Percentiles rank a stretch among this genome's conserved stretches.
Conservation (phyloP, 2,888 invertebrate species). For the Pammene aurita region DNA sequence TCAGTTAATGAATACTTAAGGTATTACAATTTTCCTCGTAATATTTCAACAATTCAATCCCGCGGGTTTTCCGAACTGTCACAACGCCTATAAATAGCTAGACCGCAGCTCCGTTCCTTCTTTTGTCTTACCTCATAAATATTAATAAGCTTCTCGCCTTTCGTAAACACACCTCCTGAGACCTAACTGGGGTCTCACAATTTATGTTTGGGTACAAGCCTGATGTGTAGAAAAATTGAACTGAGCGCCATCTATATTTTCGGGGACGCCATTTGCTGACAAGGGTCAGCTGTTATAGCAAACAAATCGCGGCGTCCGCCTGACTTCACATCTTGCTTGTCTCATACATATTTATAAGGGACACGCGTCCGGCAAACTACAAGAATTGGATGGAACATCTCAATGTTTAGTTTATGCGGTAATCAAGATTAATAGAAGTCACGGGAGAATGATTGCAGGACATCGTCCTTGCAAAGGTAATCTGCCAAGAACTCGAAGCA, state of each 20-base stretch:
- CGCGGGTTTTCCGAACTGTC: conserved; percentile 32
- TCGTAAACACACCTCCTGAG: conserved; percentile 58
- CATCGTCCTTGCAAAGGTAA: not conserved
- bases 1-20: conserved; percentile 9
- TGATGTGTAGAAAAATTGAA: conserved; percentile 62
- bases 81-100: conserved; percentile 37
- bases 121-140: conserved; percentile 59
- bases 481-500: not conserved
- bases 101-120: conserved; percentile 36
- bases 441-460: conserved; percentile 25
- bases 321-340: conserved; percentile 58
- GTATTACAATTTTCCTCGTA: conserved; percentile 25
- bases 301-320: conserved; percentile 52
- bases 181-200: conserved; percentile 62
- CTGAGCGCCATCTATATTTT: conserved; percentile 64
- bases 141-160: conserved; percentile 60
- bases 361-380: conserved; percentile 50
- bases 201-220: conserved; percentile 64
- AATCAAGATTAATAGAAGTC: conserved; percentile 26
- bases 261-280: conserved; percentile 67
- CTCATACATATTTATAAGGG: conserved; percentile 71
- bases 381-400: conserved; percentile 53
- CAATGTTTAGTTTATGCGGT: conserved; percentile 53
- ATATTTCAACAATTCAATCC: conserved; percentile 27
- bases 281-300: conserved; percentile 68